These are phyloP conservation scores for Gila robusta DNA, from an alignment of 2,797 vertebrate genomes.

Conservation along the genomic window DNA sequence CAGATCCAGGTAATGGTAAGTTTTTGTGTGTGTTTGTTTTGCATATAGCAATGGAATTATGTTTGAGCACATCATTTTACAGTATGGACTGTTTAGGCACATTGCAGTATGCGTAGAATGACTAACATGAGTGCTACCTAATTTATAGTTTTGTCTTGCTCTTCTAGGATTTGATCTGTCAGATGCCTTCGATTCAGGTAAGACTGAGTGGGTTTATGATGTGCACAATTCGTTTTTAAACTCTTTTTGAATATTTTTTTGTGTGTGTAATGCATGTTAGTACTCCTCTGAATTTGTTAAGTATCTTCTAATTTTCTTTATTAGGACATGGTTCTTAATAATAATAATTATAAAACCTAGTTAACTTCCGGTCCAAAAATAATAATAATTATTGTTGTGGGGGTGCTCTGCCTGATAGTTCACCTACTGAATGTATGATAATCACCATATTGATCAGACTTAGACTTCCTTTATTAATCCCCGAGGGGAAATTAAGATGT, in stretches of 20 bases:
- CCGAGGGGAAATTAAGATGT: too few relatives aligned
- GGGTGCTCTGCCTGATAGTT: too few relatives aligned
- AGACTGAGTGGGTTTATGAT: background rate
- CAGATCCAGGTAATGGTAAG: conserved; percentile 7
- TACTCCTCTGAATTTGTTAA: too few relatives aligned
- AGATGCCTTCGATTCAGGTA: conserved; percentile 52
- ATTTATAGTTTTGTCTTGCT: background rate
- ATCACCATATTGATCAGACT: background rate
- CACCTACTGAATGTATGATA: background rate
- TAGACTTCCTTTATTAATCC: too few relatives aligned
- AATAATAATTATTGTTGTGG: too few relatives aligned
- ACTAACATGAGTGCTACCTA: background rate
- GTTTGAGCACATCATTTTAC: background rate
- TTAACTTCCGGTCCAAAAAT: too few relatives aligned
- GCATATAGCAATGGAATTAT: background rate
- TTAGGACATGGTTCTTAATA: too few relatives aligned
- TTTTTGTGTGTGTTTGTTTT: background rate
- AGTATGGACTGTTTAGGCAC: background rate
- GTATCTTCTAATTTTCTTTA: too few relatives aligned
- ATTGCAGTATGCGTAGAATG: background rate
- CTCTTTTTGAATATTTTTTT: too few relatives aligned
- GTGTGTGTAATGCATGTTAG: too few relatives aligned
- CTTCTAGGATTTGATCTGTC: conserved; percentile 42
- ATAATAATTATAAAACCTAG: too few relatives aligned
- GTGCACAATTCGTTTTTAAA: background rate